These are phyloP conservation scores for Phorcus lineatus DNA, from an alignment of 2,888 invertebrate species.

Conservation along the genomic window DNA sequence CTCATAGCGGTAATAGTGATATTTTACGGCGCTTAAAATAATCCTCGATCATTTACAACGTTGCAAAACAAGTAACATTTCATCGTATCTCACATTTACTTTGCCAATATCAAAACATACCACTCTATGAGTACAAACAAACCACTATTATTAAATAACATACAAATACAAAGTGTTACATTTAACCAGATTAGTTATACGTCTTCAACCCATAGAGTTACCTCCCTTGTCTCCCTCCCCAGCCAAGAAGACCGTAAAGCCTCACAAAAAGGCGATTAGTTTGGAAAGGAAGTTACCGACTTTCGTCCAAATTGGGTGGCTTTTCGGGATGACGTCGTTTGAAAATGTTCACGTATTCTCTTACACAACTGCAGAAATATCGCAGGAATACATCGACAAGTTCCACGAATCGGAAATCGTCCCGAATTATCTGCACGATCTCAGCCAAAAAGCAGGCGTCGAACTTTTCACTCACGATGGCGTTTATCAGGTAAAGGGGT, in stretches of 20 bases:
- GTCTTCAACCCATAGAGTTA: not conserved
- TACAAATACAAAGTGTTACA: no score
- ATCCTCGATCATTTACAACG: not conserved
- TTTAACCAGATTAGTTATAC: no score
- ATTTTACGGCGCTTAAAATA: not conserved
- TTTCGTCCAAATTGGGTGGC: not conserved
- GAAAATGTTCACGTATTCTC: slow-evolving; percentile 37
- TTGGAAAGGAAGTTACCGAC: not conserved
- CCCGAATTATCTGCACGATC: slow-evolving; percentile 29
- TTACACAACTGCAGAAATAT: slow-evolving; percentile 38
- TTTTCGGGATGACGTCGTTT: not conserved
- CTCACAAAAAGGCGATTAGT: slow-evolving; percentile 13
- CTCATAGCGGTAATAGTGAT: not conserved
- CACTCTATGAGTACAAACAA: not conserved
- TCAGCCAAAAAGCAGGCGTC: slow-evolving; percentile 31
- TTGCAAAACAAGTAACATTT: not conserved
- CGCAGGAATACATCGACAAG: slow-evolving; percentile 35
- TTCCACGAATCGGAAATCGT: slow-evolving; percentile 35
- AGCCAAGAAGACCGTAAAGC: slow-evolving; percentile 9
- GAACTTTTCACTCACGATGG: slow-evolving; percentile 26
- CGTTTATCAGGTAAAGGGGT: slow-evolving; percentile 31
- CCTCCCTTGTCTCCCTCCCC: not conserved
- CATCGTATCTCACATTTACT: no score
- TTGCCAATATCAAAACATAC: no score
- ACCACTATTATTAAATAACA: not conserved